A percentile compares a stretch with the other conserved stretches of the same genome.
These are phyloP conservation scores for Lycophotia porphyrea DNA, from an alignment of 2,888 invertebrate genomes.

Conservation along the genomic window DNA sequence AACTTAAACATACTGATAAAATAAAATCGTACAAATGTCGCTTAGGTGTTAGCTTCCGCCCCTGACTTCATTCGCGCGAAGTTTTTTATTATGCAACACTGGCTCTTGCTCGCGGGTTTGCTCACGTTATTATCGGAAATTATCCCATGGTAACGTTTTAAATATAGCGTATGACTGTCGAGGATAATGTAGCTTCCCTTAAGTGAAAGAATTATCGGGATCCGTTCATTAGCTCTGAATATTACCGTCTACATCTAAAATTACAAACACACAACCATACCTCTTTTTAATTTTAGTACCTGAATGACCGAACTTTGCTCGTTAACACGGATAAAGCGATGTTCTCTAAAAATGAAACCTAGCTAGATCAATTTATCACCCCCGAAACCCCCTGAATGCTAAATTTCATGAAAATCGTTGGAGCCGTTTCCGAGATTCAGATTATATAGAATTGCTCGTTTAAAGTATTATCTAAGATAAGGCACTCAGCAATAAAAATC, in stretches of 20 bases:
- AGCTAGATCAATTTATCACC: no score
- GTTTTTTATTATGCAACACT: not conserved
- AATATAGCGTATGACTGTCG: not conserved
- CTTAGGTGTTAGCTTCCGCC: not conserved
- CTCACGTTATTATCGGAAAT: not conserved
- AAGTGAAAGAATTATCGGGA: not conserved
- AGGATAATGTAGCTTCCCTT: not conserved
- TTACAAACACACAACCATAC: not conserved
- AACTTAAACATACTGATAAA: not conserved
- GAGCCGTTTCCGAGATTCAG: no score
- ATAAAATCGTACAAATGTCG: not conserved
- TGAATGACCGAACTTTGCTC: no score
- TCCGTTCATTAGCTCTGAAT: not conserved
- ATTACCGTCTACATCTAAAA: not conserved
- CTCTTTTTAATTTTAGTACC: no score
- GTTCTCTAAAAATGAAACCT: no score
- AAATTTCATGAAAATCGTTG: no score
- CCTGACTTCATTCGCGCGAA: not conserved
- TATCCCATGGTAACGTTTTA: not conserved
- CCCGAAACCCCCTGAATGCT: no score
- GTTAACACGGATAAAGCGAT: no score
- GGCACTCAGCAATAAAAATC: not conserved
- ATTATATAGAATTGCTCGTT: no score
- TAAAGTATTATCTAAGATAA: not conserved
- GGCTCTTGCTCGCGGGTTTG: not conserved